These are phyloP conservation scores for Gallinago paraguaiae DNA, from an alignment of 2,113 vertebrate species.

Conservation along the genomic window DNA sequence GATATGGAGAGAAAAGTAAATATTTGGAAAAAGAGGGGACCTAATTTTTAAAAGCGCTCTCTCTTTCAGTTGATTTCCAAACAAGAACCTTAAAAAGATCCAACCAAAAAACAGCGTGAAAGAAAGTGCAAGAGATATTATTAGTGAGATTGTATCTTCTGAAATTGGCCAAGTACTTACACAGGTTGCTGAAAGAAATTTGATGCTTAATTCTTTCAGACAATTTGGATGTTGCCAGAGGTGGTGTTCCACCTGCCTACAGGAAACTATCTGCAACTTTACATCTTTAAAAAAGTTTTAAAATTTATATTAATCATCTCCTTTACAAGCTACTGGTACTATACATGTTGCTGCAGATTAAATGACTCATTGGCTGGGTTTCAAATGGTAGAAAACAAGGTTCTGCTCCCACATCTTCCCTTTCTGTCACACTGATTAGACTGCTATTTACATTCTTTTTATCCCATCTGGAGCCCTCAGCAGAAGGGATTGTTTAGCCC, in stretches of 20 bases:
- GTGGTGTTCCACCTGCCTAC: constrained; percentile 59
- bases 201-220: constrained; percentile 46
- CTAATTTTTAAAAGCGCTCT: background rate
- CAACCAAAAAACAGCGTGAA: background rate
- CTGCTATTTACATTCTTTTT: constrained; percentile 45
- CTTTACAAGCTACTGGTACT: constrained; percentile 54
- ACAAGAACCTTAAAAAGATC: background rate
- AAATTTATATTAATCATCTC: constrained; percentile 56
- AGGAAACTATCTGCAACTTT: constrained; percentile 55
- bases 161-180: constrained; percentile 22
- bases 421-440: constrained; percentile 29
- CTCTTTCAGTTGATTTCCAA: background rate
- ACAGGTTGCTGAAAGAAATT: constrained; percentile 48
- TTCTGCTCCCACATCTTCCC: constrained; percentile 25
- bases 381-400: constrained; percentile 52
- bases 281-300: background rate
- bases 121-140: background rate
- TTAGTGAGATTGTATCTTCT: constrained; percentile 47
- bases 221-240: constrained; percentile 57
- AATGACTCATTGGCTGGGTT: constrained; percentile 53
- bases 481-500: constrained; percentile 10
- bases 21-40: background rate
- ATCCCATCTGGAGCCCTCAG: constrained; percentile 16
- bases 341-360: constrained; percentile 65
- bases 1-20: background rate